Conservation (phyloP, 1,140 invertebrate species). For the Halictus rubicundus region DNA sequence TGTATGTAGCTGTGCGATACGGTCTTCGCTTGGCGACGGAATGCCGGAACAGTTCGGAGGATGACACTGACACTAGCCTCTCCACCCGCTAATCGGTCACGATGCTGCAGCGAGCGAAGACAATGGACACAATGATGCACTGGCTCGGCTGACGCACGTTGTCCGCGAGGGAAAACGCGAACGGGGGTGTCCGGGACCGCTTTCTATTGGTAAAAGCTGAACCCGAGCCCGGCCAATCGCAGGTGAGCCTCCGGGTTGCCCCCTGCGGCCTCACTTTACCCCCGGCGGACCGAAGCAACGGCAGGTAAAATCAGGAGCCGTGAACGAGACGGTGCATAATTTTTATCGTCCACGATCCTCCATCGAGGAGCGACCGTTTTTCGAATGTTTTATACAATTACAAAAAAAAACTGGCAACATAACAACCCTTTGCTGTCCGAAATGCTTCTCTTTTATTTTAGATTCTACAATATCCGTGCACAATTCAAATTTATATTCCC, state of each 20-base stretch:
- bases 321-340: slow-evolving; percentile 36
- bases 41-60: background rate
- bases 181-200: slow-evolving; percentile 67
- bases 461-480: no score
- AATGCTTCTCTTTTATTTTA: no score
- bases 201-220: slow-evolving; percentile 74
- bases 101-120: slow-evolving; percentile 73
- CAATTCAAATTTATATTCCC: no score
- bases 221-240: slow-evolving; percentile 69
- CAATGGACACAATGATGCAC: slow-evolving; percentile 76
- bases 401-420: no score
- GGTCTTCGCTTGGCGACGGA: background rate
- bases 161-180: slow-evolving; percentile 64
- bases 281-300: slow-evolving; percentile 68
- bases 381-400: no score
- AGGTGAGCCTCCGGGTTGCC: slow-evolving; percentile 53
- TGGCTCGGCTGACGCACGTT: slow-evolving; percentile 61
- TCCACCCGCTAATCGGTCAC: slow-evolving; percentile 35
- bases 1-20: no score
- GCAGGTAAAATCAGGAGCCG: slow-evolving; percentile 74
- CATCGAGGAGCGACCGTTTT: background rate
- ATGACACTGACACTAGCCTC: background rate
- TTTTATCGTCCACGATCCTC: slow-evolving; percentile 18
- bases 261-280: slow-evolving; percentile 66
- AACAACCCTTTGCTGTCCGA: no score